Evolutionary conservation across 2,797 vertebrate species (phyloP), one percentile per base, ranked within the genome.

Genomic region (Dallia pectoralis): DNA sequence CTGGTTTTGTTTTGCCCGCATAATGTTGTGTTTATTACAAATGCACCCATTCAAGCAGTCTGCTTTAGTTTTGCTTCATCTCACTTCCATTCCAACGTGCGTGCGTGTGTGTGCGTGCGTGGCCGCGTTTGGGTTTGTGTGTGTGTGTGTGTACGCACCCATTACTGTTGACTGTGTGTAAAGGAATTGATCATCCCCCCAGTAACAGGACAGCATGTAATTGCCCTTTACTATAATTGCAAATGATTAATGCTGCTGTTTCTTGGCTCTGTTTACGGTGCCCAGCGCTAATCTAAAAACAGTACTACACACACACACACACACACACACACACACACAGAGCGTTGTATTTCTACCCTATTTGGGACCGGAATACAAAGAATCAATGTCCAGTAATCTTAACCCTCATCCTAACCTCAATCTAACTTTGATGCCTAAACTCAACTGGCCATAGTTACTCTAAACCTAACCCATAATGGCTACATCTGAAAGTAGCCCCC

Each of bases 201-300:
- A 68, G 65, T 75, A n/a, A 72, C 79, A 71, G 62, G 67, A 77
- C 87, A 71, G 69, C 63, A 79, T 82, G 77, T 89, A 89, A 88
- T 90, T 86, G 81, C 82, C 73, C 89, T 90, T 87, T 78, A 87
- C 65, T 82, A 77, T 93, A 89, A 94, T 91, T 91, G 77, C 89
- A 81, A 81, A 90, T 88, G 89, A 92, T 92, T 89, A 91, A 90
- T 93, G 87, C 81, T 79, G 83, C 79, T 87, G 90, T 85, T 86
- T 87, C 87, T 85, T 67, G 71, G 76, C 82, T 78, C 79, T 78
- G 83, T 89, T 91, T 86, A 81, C 73, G 79, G 84, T n/a, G 15
- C 56, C 16, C 82, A 71, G 81, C 71, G 67, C 84, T 91, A 81
- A 87, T 92, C 89, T 91, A 89, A 91, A 84, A 93, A 87, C 85